Percentiles rank a stretch among this genome's conserved stretches.
These are phyloP conservation scores for Romanomermis culicivorax DNA, from an alignment of 2,888 invertebrate genomes.

Conservation along the genomic window DNA sequence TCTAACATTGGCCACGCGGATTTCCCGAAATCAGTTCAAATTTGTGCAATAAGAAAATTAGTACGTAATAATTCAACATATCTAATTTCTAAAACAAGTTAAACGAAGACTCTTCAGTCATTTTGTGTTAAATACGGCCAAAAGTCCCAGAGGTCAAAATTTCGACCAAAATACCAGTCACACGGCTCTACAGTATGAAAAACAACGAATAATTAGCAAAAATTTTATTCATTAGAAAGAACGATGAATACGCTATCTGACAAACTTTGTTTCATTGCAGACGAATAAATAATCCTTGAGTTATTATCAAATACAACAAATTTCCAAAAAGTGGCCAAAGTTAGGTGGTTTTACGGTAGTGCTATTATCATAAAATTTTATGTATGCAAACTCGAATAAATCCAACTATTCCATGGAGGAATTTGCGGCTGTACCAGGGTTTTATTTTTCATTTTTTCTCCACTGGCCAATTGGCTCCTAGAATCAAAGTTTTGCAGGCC, in stretches of 20 bases:
- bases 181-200: not conserved
- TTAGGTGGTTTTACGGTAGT: too few species aligned
- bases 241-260: not conserved
- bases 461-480: too few species aligned
- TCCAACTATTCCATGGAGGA: too few species aligned
- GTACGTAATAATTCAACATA: not conserved
- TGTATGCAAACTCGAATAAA: too few species aligned
- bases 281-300: not conserved
- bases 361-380: too few species aligned
- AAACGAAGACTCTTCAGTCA: not conserved
- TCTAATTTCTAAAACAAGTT: not conserved
- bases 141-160: not conserved
- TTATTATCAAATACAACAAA: not conserved
- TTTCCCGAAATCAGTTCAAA: not conserved
- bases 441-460: too few species aligned
- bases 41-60: not conserved
- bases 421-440: too few species aligned
- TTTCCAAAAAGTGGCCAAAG: not conserved
- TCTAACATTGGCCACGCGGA: not conserved
- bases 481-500: too few species aligned
- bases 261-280: not conserved
- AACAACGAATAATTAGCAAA: not conserved
- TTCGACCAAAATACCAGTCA: not conserved
- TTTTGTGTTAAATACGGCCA: not conserved
- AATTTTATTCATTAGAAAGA: not conserved